A percentile compares a stretch with the other conserved stretches of the same genome.
Conservation (phyloP, 53 echinoderm and acorn worm genomes). For the Holothuria scabra region DNA sequence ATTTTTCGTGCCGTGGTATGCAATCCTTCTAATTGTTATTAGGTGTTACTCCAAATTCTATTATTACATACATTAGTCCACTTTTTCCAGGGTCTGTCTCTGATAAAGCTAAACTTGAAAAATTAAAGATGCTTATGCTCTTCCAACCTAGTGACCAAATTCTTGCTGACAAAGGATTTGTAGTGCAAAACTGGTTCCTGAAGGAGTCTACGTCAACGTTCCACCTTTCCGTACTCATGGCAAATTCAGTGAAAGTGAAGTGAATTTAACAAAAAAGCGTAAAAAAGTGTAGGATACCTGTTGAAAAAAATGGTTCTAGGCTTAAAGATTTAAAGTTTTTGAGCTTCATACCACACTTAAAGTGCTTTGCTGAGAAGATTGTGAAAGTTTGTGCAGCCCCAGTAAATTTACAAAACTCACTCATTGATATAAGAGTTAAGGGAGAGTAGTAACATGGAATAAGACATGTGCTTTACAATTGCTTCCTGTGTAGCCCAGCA, state of each 20-base stretch:
- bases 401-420: constrained; percentile 11
- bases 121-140: neutral
- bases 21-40: constrained; percentile 35
- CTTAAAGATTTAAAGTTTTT: constrained; percentile 46
- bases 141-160: constrained; percentile 40
- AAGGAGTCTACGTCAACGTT: constrained; percentile 42
- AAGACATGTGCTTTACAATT: too few species aligned
- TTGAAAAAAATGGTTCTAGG: constrained; percentile 33
- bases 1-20: constrained; percentile 19
- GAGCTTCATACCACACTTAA: constrained; percentile 29
- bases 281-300: constrained; percentile 42
- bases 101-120: constrained; percentile 33
- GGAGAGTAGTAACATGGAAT: too few species aligned
- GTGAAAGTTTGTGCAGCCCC: constrained; percentile 40
- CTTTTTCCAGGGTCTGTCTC: constrained; percentile 46
- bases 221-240: constrained; percentile 34
- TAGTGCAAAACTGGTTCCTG: constrained; percentile 42
- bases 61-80: constrained; percentile 24
- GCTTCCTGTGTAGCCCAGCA: neutral
- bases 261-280: constrained; percentile 30
- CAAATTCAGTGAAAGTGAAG: constrained; percentile 37
- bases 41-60: constrained; percentile 45
- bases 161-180: constrained; percentile 53
- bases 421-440: constrained; percentile 1
- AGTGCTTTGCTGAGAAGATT: constrained; percentile 34